Conservation (phyloP, 2,888 invertebrate genomes). For the Scelioninae gen. 1 region DNA sequence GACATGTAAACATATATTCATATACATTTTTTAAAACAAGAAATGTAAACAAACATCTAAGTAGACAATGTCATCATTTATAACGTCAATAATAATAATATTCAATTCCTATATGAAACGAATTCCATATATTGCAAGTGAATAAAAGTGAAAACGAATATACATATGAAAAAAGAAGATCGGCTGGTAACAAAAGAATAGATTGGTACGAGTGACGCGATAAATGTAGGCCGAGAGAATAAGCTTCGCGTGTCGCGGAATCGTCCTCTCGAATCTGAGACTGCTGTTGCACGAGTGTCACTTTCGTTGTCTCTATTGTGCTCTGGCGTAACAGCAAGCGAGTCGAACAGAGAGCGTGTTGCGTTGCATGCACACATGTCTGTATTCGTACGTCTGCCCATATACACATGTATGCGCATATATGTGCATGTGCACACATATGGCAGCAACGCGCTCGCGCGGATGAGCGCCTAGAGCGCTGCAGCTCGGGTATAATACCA, state of each 20-base stretch:
- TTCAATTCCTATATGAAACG: too few relatives aligned
- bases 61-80: too few relatives aligned
- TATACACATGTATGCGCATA: not conserved
- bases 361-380: not conserved
- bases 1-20: too few relatives aligned
- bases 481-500: slow-evolving; percentile 76
- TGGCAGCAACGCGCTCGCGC: slow-evolving; percentile 38
- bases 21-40: too few relatives aligned
- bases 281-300: slow-evolving; percentile 74
- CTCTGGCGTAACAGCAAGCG: slow-evolving; percentile 47
- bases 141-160: not conserved
- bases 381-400: slow-evolving; percentile 18
- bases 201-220: slow-evolving; percentile 15
- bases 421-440: not conserved
- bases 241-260: slow-evolving; percentile 39
- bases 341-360: slow-evolving; percentile 51
- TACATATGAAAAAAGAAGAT: slow-evolving; percentile 4
- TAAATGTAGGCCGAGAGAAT: slow-evolving; percentile 47
- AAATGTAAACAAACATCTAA: too few relatives aligned
- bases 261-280: slow-evolving; percentile 38
- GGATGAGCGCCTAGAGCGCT: slow-evolving; percentile 76
- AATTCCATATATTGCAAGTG: too few relatives aligned
- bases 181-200: not conserved
- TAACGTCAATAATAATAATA: too few relatives aligned
- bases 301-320: slow-evolving; percentile 81